Conservation (phyloP, 2,113 vertebrate genomes). For the Dinomys branickii region DNA sequence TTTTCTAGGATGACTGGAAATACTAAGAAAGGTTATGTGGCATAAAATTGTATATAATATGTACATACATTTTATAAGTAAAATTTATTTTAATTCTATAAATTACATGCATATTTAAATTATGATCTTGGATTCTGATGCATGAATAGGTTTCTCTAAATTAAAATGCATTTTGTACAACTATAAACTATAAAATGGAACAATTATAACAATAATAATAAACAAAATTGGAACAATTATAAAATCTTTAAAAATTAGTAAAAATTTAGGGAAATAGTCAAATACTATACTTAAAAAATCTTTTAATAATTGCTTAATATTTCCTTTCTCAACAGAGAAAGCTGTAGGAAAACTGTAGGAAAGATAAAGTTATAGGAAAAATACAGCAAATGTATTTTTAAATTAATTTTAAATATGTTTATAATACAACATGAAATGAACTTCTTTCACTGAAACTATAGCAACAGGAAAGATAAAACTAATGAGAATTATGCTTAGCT, state of each 20-base stretch:
- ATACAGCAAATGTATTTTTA: background rate
- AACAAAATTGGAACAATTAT: no score
- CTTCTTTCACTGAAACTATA: background rate
- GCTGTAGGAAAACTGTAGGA: no score
- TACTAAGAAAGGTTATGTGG: background rate
- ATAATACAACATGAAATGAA: background rate
- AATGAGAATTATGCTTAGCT: background rate
- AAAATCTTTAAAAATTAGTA: background rate
- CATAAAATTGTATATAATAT: background rate
- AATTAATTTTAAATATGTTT: background rate
- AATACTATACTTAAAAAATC: background rate
- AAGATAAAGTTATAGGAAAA: no score
- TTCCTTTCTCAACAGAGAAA: no score
- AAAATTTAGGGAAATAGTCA: slow-evolving; percentile 3
- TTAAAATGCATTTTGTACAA: background rate
- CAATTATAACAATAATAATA: background rate
- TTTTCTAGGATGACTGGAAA: background rate
- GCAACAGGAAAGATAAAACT: background rate
- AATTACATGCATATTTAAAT: background rate
- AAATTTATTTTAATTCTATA: background rate
- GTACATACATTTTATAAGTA: background rate
- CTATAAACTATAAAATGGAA: background rate
- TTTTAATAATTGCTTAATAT: no score
- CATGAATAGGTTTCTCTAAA: background rate
- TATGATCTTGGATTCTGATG: background rate